Evolutionary conservation across 2,113 vertebrate species (phyloP), one percentile per base, ranked within the genome.

Genomic region (Rhineura floridana): DNA sequence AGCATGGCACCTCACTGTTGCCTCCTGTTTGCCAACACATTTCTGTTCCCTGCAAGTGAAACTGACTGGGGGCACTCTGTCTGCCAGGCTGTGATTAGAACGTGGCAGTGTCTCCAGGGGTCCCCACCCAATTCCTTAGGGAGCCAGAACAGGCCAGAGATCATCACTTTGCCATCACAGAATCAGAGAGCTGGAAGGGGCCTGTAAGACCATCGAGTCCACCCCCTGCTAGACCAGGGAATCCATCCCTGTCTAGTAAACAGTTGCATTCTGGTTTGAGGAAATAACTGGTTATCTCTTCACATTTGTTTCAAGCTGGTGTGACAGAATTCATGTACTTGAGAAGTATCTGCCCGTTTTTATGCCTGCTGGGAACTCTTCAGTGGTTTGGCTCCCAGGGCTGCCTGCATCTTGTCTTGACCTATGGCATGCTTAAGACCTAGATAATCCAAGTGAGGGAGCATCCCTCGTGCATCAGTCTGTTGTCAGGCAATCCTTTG

Each of bases 371-470:
- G n/a, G n/a, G n/a, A n/a, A n/a, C n/a, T n/a, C n/a, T n/a, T n/a
- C n/a, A n/a, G n/a, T n/a, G n/a, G n/a, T n/a, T n/a, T n/a, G n/a
- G n/a, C n/a, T n/a, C n/a, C n/a, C n/a, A n/a, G n/a, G n/a, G n/a
- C n/a, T 1, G 33, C 70, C 7, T 21, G 3, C 4, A 36, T 36
- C 15, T 72, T 5, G 11, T 6, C 2, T 6, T 1, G 1, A 5
- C 1, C 70, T 39, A 36, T 39, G 11, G 15, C n/a, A 28, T 8
- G 8, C 25, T 5, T 2, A 65, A 36, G 19, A 7, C 13, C n/a
- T 8, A 10, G 67, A 12, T n/a, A n/a, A n/a, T n/a, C n/a, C n/a
- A n/a, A n/a, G n/a, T n/a, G n/a, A n/a, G n/a, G n/a, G n/a, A n/a
- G n/a, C n/a, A n/a, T n/a, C n/a, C n/a, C n/a, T n/a, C n/a, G 67